phyloP scores from a whole-genome alignment of 2,797 vertebrate species.

The Pangasius larnaudii region DNA sequence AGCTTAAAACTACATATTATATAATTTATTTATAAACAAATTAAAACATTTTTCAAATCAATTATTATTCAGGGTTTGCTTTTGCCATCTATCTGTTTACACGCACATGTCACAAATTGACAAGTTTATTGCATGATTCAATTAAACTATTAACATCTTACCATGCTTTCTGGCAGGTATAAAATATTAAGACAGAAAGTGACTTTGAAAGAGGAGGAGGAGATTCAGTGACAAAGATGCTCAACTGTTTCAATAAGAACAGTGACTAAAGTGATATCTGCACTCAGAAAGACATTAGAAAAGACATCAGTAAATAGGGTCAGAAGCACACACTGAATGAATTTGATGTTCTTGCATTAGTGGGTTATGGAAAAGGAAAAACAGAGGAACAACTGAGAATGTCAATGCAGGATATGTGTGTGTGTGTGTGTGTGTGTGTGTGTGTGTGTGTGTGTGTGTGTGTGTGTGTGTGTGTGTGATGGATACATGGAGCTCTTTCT shows the following conservation, averaged over 20 bases:
- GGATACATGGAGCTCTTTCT: not conserved
- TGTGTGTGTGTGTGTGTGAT: not conserved
- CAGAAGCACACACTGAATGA: not conserved
- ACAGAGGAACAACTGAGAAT: not conserved
- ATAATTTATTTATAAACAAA: not conserved
- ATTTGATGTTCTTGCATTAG: not conserved
- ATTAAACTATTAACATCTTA: not conserved
- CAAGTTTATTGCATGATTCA: not conserved
- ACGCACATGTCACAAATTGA: not conserved
- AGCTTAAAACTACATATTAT: not conserved
- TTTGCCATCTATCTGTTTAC: not conserved
- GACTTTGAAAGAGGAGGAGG: not conserved
- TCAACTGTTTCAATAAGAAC: not conserved
- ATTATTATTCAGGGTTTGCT: not conserved
- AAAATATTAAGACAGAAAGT: not conserved
- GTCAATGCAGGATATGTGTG: not conserved
- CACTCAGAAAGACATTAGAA: not conserved
- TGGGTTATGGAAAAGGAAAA: not conserved
- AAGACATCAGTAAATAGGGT: not conserved
- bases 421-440: not conserved
- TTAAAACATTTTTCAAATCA: no score
- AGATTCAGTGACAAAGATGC: not conserved
- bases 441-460: not conserved
- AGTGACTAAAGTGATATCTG: not conserved
- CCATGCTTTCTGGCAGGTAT: not conserved